A percentile compares a stretch with the other conserved stretches of the same genome.
Conservation (phyloP, 2,113 vertebrate genomes). For the Centropus unirufus region DNA sequence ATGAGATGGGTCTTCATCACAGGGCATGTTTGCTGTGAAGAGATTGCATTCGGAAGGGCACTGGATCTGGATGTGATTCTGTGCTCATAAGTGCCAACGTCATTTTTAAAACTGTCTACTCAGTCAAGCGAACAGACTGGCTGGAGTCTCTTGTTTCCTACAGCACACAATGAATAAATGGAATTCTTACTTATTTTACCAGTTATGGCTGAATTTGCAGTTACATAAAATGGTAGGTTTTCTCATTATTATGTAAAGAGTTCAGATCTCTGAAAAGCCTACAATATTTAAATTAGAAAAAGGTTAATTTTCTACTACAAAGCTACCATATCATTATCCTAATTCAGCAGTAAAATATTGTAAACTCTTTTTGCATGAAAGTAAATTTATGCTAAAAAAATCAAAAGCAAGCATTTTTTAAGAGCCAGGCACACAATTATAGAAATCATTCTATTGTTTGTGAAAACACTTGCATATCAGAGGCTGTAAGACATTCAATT, state of each 20-base stretch:
- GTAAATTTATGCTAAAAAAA: conserved; percentile 7
- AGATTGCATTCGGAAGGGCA: not conserved
- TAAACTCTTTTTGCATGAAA: not conserved
- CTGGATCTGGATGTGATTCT: not conserved
- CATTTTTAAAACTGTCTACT: not conserved
- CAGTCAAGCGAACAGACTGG: not conserved
- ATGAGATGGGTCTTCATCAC: not conserved
- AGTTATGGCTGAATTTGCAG: not conserved
- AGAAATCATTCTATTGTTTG: not conserved
- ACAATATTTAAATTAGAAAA: not conserved
- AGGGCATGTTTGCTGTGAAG: not conserved
- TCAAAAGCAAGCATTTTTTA: not conserved
- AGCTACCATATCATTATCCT: not conserved
- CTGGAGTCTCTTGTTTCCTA: not conserved
- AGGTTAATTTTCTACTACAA: not conserved
- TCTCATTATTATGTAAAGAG: not conserved
- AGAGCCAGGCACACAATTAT: not conserved
- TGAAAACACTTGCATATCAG: not conserved
- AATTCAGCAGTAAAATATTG: conserved; percentile 9
- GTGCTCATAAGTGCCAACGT: not conserved
- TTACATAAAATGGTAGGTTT: not conserved
- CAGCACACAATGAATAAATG: not conserved
- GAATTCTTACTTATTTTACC: conserved; percentile 7
- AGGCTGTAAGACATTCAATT: not conserved
- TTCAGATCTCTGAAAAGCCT: not conserved